Evolutionary conservation across 2,888 invertebrate species (phyloP), one percentile per base, ranked within the genome.

Genomic region (Melipona bicolor): DNA sequence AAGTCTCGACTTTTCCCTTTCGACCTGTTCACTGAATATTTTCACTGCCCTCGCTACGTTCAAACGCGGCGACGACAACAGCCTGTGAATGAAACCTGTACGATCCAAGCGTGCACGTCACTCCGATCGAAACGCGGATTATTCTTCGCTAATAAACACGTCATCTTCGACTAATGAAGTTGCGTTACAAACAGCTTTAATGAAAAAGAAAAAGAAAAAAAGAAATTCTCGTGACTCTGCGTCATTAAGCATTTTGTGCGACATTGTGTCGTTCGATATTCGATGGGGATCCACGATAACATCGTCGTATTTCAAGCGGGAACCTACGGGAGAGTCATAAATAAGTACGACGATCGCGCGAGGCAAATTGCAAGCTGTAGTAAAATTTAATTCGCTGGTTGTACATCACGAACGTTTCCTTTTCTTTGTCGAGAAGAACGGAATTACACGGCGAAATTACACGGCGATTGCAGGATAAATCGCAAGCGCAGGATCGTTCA

Each of bases 11-110:
- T 81, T 72, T 77, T 72, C 70, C 76, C 77, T 67, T 77, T 71
- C 70, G 80, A 80, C 36, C 70, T 76, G 70, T 59, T 77, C 70
- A 61, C 24, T 77, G 76, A 76, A 80, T 70, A 64, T 70, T 68
- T 68, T 64, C 59, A 65, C 21, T 19, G 52, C 59, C 43, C 43
- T 43, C 9, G 5, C 27, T 13, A 49, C 24, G 62, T 54, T 79
- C 49, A 64, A 76, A 56, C 54, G 11, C 15, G 5, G 2, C 59
- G 21, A 21, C 3, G 70, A 76, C 43, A 59, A 59, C 76, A 77
- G 36, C n/a, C 50, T 67, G 13, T 5, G 43, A 43, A 65, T 4
- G 64, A 70, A 32, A 15, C 3, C 36, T 0, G 62, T 43, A 49
- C 32, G 24, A 65, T 17, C 4, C 32, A 56, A 50, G 24, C 49